Evolutionary conservation across 2,888 invertebrate genomes (phyloP).

Genomic region (Cheilosia impressa): DNA sequence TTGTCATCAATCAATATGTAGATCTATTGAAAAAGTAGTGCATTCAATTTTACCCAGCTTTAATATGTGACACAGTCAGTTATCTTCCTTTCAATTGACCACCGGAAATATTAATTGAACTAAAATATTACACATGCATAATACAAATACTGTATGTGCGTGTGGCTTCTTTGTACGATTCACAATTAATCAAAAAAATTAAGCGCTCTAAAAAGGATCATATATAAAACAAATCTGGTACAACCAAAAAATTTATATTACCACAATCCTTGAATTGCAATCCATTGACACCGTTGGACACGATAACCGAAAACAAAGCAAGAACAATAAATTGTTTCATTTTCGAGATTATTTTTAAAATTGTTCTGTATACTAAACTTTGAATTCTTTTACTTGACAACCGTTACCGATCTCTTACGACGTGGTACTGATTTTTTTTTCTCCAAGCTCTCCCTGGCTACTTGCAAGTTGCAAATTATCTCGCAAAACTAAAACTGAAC

Average conservation of each 20-base stretch:
- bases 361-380: no score
- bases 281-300: conserved; percentile 75
- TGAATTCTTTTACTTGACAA: not conserved
- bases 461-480: not conserved
- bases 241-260: conserved; percentile 68
- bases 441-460: not conserved
- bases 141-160: not conserved
- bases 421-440: conserved; percentile 20
- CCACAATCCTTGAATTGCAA: conserved; percentile 82
- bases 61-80: not conserved
- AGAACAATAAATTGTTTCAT: conserved; percentile 79
- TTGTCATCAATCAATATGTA: no score
- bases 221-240: conserved; percentile 18
- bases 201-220: not conserved
- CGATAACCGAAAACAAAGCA: conserved; percentile 76
- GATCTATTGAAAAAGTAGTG: no score
- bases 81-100: conserved; percentile 28
- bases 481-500: not conserved
- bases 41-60: no score
- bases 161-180: no score
- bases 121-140: conserved; percentile 9
- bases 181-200: not conserved
- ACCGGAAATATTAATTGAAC: conserved; percentile 62
- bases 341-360: conserved; percentile 21
- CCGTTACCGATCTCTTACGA: conserved; percentile 29